Conservation (phyloP, 1,140 invertebrate genomes). For the Dendrolimus punctatus region DNA sequence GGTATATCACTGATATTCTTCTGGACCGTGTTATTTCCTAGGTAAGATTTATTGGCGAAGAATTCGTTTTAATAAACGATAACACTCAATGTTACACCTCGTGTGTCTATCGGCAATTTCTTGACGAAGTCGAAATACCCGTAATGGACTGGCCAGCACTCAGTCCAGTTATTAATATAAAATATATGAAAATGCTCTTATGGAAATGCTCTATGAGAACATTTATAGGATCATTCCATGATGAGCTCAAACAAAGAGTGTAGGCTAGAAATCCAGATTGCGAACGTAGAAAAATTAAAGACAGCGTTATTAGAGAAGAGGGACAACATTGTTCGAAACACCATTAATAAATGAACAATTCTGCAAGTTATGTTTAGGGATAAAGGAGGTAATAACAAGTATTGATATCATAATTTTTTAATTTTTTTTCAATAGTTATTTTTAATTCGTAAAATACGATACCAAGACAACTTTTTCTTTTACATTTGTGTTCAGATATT, state of each 20-base stretch:
- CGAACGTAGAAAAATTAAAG: conserved; percentile 10
- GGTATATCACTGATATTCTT: conserved; percentile 8
- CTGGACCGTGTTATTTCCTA: conserved; percentile 6
- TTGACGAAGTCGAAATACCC: conserved; percentile 7
- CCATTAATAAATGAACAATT: too few species aligned
- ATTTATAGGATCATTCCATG: conserved; percentile 12
- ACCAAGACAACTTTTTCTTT: too few species aligned
- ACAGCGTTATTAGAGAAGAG: conserved; percentile 19
- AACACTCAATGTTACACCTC: conserved; percentile 17
- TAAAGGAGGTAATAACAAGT: too few species aligned
- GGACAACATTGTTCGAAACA: conserved; percentile 13
- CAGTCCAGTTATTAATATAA: conserved; percentile 8
- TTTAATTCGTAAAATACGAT: too few species aligned
- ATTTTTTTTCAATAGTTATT: too few species aligned
- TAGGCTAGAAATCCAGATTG: conserved; percentile 3
- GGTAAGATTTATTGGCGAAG: conserved; percentile 11
- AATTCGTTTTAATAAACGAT: conserved; percentile 17
- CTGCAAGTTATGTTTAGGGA: too few species aligned
- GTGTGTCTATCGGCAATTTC: conserved; percentile 8
- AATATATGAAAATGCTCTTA: too few species aligned
- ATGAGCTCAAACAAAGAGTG: too few species aligned
- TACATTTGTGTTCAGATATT: too few species aligned
- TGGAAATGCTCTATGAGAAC: conserved; percentile 12
- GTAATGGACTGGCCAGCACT: conserved; percentile 6
- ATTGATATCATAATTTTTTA: too few species aligned